A percentile compares a stretch with the other conserved stretches of the same genome.
Evolutionary conservation across 2,113 vertebrate species (phyloP).

Genomic region (Eupsittula cactorum): DNA sequence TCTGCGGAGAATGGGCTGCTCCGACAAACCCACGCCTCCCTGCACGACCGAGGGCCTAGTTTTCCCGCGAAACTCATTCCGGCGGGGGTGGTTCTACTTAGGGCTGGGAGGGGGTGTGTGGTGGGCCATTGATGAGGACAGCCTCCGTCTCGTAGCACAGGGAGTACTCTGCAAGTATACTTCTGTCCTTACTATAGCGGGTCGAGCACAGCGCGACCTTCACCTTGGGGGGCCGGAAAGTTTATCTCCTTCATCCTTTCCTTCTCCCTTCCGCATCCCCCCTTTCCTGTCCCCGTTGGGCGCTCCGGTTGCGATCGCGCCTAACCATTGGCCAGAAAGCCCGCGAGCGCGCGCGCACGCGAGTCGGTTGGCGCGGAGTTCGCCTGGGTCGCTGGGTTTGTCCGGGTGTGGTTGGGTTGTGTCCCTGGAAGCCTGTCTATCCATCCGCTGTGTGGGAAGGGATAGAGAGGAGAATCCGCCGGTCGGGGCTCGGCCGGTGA

Average conservation of each 20-base stretch:
- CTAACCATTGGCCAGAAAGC: slow-evolving; percentile 44
- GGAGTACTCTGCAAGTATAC: rapidly evolving
- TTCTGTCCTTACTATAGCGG: rapidly evolving
- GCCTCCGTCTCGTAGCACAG: no score
- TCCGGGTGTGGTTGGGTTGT: rapidly evolving
- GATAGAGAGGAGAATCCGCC: rapidly evolving
- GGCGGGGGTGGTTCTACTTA: not conserved
- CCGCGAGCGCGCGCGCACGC: slow-evolving; percentile 6
- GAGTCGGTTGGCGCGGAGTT: not conserved
- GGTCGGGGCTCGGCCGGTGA: not conserved
- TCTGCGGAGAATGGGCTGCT: not conserved
- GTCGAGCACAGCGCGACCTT: rapidly evolving
- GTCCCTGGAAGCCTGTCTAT: no score
- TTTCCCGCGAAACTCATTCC: not conserved
- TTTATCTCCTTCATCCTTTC: rapidly evolving
- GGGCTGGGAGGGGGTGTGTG: rapidly evolving
- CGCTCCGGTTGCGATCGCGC: not conserved
- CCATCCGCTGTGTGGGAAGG: no score
- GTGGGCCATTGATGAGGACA: no score
- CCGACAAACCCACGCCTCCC: not conserved
- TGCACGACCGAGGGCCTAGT: rapidly evolving
- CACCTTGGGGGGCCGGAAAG: rapidly evolving
- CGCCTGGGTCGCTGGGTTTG: rapidly evolving
- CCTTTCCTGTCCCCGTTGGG: not conserved
- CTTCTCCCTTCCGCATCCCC: not conserved